Conservation (phyloP, 2,888 invertebrate species). For the Zootermopsis nevadensis region DNA sequence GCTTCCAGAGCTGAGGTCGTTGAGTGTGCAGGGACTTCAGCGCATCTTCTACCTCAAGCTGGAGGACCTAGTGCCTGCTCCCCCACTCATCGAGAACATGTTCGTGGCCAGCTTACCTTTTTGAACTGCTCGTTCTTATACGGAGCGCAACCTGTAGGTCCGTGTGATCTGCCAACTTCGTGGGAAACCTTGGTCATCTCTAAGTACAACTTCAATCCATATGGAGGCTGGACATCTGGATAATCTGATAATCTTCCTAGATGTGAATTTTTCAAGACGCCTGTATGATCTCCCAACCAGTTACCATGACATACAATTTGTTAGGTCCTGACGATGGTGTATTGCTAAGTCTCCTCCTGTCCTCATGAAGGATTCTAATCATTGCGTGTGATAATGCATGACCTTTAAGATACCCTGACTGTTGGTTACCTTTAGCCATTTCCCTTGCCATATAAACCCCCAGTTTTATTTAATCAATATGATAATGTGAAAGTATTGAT, state of each 20-base stretch:
- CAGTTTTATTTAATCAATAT: background rate
- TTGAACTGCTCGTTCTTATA: slow-evolving; percentile 64
- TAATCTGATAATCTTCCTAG: background rate
- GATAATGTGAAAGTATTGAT: background rate
- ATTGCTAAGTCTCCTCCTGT: background rate
- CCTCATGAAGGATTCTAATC: background rate
- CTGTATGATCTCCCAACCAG: slow-evolving; percentile 30
- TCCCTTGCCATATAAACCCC: slow-evolving; percentile 37
- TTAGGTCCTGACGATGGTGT: background rate
- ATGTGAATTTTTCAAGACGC: slow-evolving; percentile 3
- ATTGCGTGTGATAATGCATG: background rate
- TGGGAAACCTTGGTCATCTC: slow-evolving; percentile 18
- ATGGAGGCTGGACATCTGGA: slow-evolving; percentile 9
- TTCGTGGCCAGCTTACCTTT: slow-evolving; percentile 95
- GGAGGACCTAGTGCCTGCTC: slow-evolving; percentile 91
- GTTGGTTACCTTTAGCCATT: slow-evolving; percentile 33
- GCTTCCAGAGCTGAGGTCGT: slow-evolving; percentile 90
- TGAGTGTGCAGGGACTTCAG: slow-evolving; percentile 93
- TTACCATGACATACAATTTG: slow-evolving; percentile 5
- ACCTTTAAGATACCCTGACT: slow-evolving; percentile 7
- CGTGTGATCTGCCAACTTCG: background rate
- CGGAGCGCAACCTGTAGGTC: too few species aligned
- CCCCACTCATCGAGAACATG: slow-evolving; percentile 94
- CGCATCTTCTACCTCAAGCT: slow-evolving; percentile 94
- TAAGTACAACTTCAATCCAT: slow-evolving; percentile 28